A percentile compares a stretch with the other conserved stretches of the same genome.
Evolutionary conservation across 2,113 vertebrate genomes (phyloP).

Genomic region (Sander vitreus): DNA sequence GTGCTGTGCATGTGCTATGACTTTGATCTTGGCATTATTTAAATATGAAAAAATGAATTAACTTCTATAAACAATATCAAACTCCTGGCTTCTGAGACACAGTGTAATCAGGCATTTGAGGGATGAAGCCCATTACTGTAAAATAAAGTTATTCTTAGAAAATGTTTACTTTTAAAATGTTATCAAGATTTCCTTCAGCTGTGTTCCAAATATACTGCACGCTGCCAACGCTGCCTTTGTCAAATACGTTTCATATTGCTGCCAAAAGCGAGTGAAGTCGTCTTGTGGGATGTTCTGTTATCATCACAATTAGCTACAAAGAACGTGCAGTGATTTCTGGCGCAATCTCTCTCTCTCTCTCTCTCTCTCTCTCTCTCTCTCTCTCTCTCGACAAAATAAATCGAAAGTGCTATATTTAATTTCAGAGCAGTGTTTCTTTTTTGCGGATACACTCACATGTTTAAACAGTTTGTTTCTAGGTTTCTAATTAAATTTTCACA

Average conservation of each 20-base stretch:
- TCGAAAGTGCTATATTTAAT: constrained; percentile 46
- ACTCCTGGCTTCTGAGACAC: constrained; percentile 63
- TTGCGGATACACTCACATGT: constrained; percentile 15
- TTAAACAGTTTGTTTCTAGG: constrained; percentile 22
- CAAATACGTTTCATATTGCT: constrained; percentile 33
- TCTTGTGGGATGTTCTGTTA: constrained; percentile 53
- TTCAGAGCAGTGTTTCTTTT: constrained; percentile 21
- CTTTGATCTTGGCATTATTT: constrained; percentile 70
- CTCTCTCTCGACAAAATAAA: constrained; percentile 40
- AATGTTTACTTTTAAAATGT: constrained; percentile 70
- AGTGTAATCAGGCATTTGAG: constrained; percentile 71
- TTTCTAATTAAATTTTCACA: constrained; percentile 40
- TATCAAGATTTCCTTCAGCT: constrained; percentile 69
- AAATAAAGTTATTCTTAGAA: constrained; percentile 80
- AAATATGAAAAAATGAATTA: constrained; percentile 60
- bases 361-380: not conserved
- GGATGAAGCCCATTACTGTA: constrained; percentile 73
- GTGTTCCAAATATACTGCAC: constrained; percentile 39
- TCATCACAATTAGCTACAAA: constrained; percentile 58
- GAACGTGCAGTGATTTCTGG: constrained; percentile 52
- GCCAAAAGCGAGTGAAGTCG: constrained; percentile 48
- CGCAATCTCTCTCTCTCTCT: not conserved
- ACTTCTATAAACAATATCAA: constrained; percentile 75
- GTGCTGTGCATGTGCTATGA: constrained; percentile 60
- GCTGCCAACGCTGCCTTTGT: constrained; percentile 60